These are phyloP conservation scores for Pelodytes ibericus DNA, from an alignment of 2,797 vertebrate genomes.

Conservation along the genomic window DNA sequence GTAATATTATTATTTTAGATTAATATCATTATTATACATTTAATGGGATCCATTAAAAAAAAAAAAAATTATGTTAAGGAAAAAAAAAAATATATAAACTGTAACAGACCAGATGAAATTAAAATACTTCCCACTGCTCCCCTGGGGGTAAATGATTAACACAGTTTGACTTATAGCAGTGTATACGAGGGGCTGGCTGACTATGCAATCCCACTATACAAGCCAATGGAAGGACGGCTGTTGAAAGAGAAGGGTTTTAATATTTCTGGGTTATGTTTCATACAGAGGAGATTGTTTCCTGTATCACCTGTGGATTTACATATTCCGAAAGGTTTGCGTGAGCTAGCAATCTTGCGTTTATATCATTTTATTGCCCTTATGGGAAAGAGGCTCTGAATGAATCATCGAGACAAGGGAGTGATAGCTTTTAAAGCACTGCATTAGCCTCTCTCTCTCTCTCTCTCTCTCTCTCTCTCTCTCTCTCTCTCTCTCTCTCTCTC, in stretches of 20 bases:
- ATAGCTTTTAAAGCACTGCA: too few species aligned
- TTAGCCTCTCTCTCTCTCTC: too few species aligned
- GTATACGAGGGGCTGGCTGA: conserved; percentile 4
- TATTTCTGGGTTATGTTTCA: conserved; percentile 20
- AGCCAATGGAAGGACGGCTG: not conserved
- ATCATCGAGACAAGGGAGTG: too few species aligned
- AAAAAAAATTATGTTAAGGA: not conserved
- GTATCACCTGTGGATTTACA: conserved; percentile 39
- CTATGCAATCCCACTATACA: not conserved
- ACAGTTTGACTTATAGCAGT: conserved; percentile 45
- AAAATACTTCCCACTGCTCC: not conserved
- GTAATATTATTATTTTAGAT: too few species aligned
- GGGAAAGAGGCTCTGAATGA: too few species aligned
- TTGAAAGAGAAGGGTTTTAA: conserved; percentile 9
- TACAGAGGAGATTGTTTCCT: conserved; percentile 26
- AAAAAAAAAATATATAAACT: not conserved
- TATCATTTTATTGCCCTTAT: too few species aligned
- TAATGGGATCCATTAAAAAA: not conserved
- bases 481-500: too few species aligned
- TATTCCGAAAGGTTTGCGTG: conserved; percentile 32
- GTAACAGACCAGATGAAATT: conserved; percentile 16
- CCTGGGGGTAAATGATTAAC: conserved; percentile 35
- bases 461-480: too few species aligned
- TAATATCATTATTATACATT: too few species aligned
- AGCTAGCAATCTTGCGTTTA: conserved; percentile 16